Percentiles rank a stretch among this genome's conserved stretches.
Evolutionary conservation across 2,888 invertebrate genomes (phyloP).

Genomic region (Xanthia togata): DNA sequence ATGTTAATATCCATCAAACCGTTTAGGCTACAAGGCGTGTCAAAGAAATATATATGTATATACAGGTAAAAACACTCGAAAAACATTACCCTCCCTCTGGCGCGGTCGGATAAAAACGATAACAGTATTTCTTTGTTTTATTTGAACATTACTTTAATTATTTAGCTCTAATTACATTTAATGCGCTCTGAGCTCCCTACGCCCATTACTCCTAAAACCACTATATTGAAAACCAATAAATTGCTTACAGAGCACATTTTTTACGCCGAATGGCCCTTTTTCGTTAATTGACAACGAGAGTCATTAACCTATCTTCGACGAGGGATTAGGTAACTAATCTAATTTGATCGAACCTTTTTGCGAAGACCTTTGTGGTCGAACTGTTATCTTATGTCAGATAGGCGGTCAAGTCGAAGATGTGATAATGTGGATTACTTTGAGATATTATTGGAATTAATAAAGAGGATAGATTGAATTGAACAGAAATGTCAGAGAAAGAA

Average conservation of each 20-base stretch:
- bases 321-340: slow-evolving; percentile 46
- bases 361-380: slow-evolving; percentile 8
- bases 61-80: no score
- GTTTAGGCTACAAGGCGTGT: no score
- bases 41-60: no score
- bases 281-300: slow-evolving; percentile 51
- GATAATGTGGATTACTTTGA: slow-evolving; percentile 7
- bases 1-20: no score
- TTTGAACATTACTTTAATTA: slow-evolving; percentile 22
- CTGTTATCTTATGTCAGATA: slow-evolving; percentile 5
- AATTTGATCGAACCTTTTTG: slow-evolving; percentile 43
- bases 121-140: not conserved
- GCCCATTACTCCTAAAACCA: slow-evolving; percentile 35
- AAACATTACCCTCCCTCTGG: no score
- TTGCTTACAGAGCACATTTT: slow-evolving; percentile 39
- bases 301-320: slow-evolving; percentile 48
- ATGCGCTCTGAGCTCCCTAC: slow-evolving; percentile 12
- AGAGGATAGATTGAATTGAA: not conserved
- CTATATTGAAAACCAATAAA: no score
- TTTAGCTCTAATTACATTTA: slow-evolving; percentile 31
- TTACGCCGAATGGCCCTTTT: slow-evolving; percentile 40
- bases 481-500: not conserved
- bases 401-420: not conserved
- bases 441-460: not conserved
- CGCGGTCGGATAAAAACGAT: not conserved